These are phyloP conservation scores for Diaphora mendica DNA, from an alignment of 2,888 invertebrate species.

Conservation along the genomic window DNA sequence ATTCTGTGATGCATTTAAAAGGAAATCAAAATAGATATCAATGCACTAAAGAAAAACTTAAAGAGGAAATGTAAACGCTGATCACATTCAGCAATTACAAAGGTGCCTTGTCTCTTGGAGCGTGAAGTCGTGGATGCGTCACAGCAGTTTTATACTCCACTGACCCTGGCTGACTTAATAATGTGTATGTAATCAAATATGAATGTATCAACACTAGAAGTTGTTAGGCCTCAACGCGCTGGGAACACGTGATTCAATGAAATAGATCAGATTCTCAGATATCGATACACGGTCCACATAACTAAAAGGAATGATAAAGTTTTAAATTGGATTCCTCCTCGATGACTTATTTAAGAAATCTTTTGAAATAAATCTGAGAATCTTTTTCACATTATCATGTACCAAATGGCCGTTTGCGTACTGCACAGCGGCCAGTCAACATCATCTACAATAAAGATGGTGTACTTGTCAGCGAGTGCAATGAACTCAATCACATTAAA, in stretches of 20 bases:
- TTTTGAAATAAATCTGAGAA: not conserved
- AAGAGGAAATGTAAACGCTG: slow-evolving; percentile 1
- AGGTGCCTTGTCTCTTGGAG: slow-evolving; percentile 23
- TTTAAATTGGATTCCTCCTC: not conserved
- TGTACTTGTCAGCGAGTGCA: slow-evolving; percentile 20
- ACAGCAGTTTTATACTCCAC: slow-evolving; percentile 14
- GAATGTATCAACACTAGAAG: slow-evolving; percentile 15
- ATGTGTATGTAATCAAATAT: slow-evolving; percentile 3
- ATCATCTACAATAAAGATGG: not conserved
- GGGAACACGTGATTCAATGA: not conserved
- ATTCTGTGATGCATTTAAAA: not conserved
- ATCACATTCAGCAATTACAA: slow-evolving; percentile 18
- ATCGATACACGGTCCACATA: not conserved
- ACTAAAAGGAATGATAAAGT: not conserved
- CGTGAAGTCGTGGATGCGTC: slow-evolving; percentile 26
- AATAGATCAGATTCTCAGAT: not conserved
- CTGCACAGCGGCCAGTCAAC: not conserved
- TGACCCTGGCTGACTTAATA: not conserved
- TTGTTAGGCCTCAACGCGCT: slow-evolving; percentile 16
- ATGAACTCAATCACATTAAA: slow-evolving; percentile 43
- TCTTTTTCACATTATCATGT: not conserved
- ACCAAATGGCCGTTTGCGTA: not conserved
- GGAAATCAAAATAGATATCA: not conserved
- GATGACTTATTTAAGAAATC: not conserved
- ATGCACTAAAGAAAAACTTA: not conserved